These are phyloP conservation scores for Taphrorychus bicolor DNA, from an alignment of 2,888 invertebrate genomes.

Conservation along the genomic window DNA sequence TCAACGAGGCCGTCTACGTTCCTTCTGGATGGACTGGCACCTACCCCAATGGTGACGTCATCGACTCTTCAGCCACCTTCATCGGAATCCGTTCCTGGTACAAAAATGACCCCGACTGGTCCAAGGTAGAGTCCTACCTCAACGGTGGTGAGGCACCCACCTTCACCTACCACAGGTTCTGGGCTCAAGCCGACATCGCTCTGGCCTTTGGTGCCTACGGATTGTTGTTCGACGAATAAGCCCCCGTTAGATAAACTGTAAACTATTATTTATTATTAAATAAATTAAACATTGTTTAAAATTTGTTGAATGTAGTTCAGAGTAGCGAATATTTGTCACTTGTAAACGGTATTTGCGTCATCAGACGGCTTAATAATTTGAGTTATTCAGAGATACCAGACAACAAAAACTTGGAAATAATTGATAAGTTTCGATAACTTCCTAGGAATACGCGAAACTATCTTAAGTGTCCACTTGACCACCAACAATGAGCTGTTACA, in stretches of 20 bases:
- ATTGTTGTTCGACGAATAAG: slow-evolving; percentile 45
- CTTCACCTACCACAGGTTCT: slow-evolving; percentile 47
- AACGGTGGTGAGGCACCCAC: slow-evolving; percentile 44
- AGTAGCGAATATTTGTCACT: too few species aligned
- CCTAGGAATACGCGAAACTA: too few species aligned
- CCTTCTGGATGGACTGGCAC: slow-evolving; percentile 45
- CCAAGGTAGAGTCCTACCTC: slow-evolving; percentile 43
- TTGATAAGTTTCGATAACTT: too few species aligned
- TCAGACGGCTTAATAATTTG: background rate
- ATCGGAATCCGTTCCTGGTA: slow-evolving; percentile 44
- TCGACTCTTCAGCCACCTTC: slow-evolving; percentile 44
- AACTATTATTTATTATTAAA: background rate
- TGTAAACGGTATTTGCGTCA: background rate
- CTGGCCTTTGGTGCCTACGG: slow-evolving; percentile 45
- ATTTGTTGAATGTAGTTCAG: too few species aligned
- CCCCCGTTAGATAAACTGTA: background rate
- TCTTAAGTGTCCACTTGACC: too few species aligned
- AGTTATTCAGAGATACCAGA: background rate
- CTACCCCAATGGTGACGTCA: slow-evolving; percentile 46
- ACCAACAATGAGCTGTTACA: too few species aligned
- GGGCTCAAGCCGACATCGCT: slow-evolving; percentile 47
- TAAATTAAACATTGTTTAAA: too few species aligned
- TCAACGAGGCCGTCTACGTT: slow-evolving; percentile 44
- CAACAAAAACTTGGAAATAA: too few species aligned
- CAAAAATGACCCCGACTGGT: slow-evolving; percentile 45